phyloP scores from a whole-genome alignment of 2,888 invertebrate species.

The Chrysina gloriosa region DNA sequence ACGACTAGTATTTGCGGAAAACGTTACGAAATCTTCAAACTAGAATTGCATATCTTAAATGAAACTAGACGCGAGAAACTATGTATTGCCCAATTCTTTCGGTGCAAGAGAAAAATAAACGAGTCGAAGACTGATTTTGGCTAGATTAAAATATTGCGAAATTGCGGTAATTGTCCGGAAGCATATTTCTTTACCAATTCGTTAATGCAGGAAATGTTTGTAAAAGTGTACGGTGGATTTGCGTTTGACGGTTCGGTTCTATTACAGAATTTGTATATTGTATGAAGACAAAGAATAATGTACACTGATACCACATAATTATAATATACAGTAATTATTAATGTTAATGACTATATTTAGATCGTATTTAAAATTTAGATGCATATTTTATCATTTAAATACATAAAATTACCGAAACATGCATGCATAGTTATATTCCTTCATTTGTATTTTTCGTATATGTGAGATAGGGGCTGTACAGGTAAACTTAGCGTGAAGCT shows the following conservation, averaged over 20 bases:
- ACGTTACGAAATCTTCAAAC: conserved; percentile 7
- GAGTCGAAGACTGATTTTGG: conserved; percentile 41
- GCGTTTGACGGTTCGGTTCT: conserved; percentile 19
- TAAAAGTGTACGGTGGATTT: conserved; percentile 18
- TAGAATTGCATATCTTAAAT: conserved; percentile 38
- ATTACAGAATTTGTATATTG: conserved; percentile 35
- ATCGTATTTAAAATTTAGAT: conserved; percentile 39
- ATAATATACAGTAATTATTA: conserved; percentile 42
- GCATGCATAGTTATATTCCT: conserved; percentile 10
- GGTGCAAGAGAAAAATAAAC: conserved; percentile 33
- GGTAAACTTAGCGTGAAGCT: too few relatives aligned
- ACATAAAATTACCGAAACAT: conserved; percentile 8
- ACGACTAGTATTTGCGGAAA: neutral
- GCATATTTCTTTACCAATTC: conserved; percentile 22
- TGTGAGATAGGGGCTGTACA: too few relatives aligned
- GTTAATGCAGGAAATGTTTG: conserved; percentile 22
- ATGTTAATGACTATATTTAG: conserved; percentile 39
- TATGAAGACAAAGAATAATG: conserved; percentile 39
- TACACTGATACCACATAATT: conserved; percentile 41
- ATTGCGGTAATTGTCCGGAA: conserved; percentile 29
- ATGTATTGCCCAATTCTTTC: conserved; percentile 7
- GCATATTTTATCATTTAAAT: conserved; percentile 37
- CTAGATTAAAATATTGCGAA: conserved; percentile 36
- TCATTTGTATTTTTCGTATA: neutral
- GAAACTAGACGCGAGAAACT: conserved; percentile 19